Percentiles rank a stretch among this genome's conserved stretches.
Evolutionary conservation across 64 coral and sea anemone species (phyloP).

Genomic region (Dendrophyllia cribrosa): DNA sequence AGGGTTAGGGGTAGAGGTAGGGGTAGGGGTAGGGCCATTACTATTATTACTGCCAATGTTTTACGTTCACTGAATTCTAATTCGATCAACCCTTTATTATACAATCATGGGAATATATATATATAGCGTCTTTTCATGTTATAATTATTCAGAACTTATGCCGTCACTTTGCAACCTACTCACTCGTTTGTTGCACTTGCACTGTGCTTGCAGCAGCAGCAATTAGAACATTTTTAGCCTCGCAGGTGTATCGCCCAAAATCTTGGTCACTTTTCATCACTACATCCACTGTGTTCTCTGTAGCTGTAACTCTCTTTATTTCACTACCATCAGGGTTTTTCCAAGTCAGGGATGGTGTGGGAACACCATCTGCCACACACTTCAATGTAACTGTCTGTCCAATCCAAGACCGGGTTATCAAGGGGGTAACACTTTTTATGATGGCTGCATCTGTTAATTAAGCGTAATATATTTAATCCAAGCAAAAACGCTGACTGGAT

Average conservation of each 20-base stretch:
- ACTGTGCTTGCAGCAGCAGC: not conserved
- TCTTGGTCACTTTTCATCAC: not conserved
- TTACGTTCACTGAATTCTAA: too few species aligned
- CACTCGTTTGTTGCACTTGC: slow-evolving; percentile 8
- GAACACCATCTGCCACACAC: slow-evolving; percentile 25
- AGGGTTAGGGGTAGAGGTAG: too few species aligned
- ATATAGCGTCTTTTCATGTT: too few species aligned
- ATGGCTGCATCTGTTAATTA: not conserved
- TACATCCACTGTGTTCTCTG: not conserved
- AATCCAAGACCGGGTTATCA: not conserved
- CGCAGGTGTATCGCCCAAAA: slow-evolving; percentile 15
- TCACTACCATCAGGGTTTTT: not conserved
- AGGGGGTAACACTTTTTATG: not conserved
- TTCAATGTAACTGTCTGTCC: not conserved
- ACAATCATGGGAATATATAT: too few species aligned
- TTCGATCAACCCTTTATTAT: too few species aligned
- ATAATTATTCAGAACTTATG: too few species aligned
- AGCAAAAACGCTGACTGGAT: too few species aligned
- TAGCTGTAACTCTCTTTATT: not conserved
- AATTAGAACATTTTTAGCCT: not conserved
- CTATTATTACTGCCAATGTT: too few species aligned
- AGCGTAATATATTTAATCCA: too few species aligned
- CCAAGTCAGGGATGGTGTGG: slow-evolving; percentile 11
- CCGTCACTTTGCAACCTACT: not conserved
- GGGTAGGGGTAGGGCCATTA: too few species aligned